These are phyloP conservation scores for Torymus tubicola DNA, from an alignment of 2,888 invertebrate genomes.

Conservation along the genomic window DNA sequence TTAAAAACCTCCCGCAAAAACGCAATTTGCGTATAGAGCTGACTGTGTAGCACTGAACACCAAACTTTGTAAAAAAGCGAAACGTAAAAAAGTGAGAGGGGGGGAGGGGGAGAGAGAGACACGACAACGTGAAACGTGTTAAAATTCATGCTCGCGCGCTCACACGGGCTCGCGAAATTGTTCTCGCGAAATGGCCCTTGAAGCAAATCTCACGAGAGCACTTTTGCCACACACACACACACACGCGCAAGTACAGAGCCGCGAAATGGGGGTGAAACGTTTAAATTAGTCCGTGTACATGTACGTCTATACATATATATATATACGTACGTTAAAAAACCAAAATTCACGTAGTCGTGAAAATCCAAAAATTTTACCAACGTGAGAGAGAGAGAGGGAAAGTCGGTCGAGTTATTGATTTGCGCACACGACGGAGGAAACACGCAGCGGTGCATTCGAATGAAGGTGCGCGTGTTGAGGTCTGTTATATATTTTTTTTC, in stretches of 20 bases:
- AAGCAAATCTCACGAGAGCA: slow-evolving; percentile 49
- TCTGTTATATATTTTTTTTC: neutral
- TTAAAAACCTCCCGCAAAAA: slow-evolving; percentile 7
- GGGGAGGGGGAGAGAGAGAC: neutral
- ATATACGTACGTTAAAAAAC: too few species aligned
- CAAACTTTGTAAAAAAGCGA: too few species aligned
- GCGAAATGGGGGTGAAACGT: slow-evolving; percentile 42
- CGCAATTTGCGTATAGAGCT: too few species aligned
- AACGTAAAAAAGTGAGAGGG: neutral
- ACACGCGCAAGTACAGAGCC: neutral
- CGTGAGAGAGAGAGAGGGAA: too few species aligned
- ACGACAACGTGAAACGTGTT: neutral
- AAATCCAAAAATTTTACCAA: too few species aligned
- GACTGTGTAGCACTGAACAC: too few species aligned
- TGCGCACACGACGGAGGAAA: too few species aligned
- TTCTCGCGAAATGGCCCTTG: slow-evolving; percentile 52
- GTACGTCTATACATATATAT: too few species aligned
- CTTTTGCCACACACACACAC: slow-evolving; percentile 2
- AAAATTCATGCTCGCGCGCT: neutral
- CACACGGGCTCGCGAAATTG: slow-evolving; percentile 41
- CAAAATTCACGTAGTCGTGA: too few species aligned
- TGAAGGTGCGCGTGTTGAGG: too few species aligned
- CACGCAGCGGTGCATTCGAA: too few species aligned
- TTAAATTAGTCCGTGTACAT: slow-evolving; percentile 46
- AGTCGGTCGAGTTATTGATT: too few species aligned